Conservation (phyloP, 2,888 invertebrate genomes). For the Acrobasis suavella region DNA sequence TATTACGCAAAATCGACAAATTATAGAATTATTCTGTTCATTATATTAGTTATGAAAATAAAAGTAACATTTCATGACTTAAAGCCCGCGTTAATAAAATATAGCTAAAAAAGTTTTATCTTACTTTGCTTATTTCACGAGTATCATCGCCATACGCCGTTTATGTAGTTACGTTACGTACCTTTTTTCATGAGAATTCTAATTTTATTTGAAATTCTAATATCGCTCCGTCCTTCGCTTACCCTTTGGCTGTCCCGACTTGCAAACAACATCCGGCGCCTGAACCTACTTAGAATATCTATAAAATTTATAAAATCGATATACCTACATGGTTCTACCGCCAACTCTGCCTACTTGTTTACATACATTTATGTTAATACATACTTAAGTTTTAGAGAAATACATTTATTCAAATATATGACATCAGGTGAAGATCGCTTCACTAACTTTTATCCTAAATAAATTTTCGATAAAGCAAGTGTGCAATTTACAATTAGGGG, state of each 20-base stretch:
- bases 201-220: slow-evolving; percentile 56
- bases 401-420: slow-evolving; percentile 14
- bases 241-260: slow-evolving; percentile 55
- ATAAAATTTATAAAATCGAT: background rate
- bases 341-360: slow-evolving; percentile 23
- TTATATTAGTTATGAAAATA: too few species aligned
- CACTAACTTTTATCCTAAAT: background rate
- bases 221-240: slow-evolving; percentile 67
- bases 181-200: slow-evolving; percentile 32
- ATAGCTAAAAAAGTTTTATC: background rate
- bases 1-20: too few species aligned
- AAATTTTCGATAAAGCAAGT: slow-evolving; percentile 4
- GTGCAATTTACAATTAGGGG: background rate
- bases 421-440: slow-evolving; percentile 13
- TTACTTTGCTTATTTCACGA: slow-evolving; percentile 6
- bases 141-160: background rate
- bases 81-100: background rate
- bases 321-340: slow-evolving; percentile 20
- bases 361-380: slow-evolving; percentile 18
- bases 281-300: slow-evolving; percentile 33
- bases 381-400: background rate
- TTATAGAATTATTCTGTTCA: too few species aligned
- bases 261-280: slow-evolving; percentile 65
- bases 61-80: too few species aligned
- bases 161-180: too few species aligned